These are phyloP conservation scores for Argyra leucocephala DNA, from an alignment of 2,888 invertebrate species.

Conservation along the genomic window DNA sequence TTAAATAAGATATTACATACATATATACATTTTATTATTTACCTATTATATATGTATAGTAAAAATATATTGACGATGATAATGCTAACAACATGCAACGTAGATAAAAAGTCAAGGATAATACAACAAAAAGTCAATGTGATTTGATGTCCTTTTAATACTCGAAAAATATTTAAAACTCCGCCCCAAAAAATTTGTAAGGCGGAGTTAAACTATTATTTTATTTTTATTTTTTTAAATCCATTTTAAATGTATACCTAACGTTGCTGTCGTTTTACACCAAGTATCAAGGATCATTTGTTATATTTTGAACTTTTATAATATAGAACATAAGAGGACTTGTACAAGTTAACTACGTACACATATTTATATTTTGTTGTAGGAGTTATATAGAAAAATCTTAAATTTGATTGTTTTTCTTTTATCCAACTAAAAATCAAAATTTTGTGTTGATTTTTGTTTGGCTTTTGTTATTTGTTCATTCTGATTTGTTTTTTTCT, in stretches of 20 bases:
- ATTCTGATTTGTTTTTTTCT: not conserved
- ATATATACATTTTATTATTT: no score
- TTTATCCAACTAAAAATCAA: not conserved
- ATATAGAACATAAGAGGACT: not conserved
- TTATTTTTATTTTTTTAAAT: not conserved
- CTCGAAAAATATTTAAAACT: not conserved
- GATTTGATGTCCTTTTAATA: conserved; percentile 6
- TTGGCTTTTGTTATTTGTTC: not conserved
- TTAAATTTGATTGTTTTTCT: not conserved
- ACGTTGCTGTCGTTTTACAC: not conserved
- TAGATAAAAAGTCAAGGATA: conserved; percentile 6
- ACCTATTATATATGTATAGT: no score
- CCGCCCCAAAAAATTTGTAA: not conserved
- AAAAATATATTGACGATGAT: not conserved
- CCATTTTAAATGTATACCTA: not conserved
- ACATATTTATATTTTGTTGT: not conserved
- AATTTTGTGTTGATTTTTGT: conserved; percentile 6
- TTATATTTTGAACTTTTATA: not conserved
- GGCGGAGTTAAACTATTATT: not conserved
- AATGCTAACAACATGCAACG: not conserved
- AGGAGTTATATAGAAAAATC: not conserved
- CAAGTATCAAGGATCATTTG: conserved; percentile 6
- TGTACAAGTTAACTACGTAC: not conserved
- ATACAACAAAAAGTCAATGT: conserved; percentile 3
- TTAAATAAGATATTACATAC: no score